Percentiles rank a stretch among this genome's conserved stretches.
phyloP scores from a whole-genome alignment of 2,797 vertebrate species.

The Mormyrus proboscirostris region DNA sequence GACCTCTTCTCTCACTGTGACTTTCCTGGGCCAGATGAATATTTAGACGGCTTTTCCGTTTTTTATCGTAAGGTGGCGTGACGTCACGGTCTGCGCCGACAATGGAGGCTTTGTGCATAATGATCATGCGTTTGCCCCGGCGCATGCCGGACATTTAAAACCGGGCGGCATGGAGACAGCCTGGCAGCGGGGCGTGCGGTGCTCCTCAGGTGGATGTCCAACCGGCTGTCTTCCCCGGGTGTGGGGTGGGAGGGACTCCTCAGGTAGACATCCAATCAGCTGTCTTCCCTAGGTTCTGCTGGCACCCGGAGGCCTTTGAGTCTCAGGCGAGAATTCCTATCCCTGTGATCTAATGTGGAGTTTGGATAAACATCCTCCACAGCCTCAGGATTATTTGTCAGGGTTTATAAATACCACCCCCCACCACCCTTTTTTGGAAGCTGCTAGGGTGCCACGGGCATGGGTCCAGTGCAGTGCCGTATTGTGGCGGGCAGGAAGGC shows the following conservation, averaged over 20 bases:
- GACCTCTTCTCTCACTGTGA: constrained; percentile 48
- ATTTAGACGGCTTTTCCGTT: constrained; percentile 30
- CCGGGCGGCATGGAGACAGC: constrained; percentile 46
- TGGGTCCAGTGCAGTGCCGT: neutral
- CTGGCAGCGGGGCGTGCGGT: constrained; percentile 27
- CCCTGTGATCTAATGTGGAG: constrained; percentile 36
- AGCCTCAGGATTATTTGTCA: constrained; percentile 30
- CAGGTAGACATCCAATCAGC: neutral
- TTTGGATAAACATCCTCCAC: constrained; percentile 31
- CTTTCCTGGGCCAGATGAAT: constrained; percentile 49
- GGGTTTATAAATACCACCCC: constrained; percentile 39
- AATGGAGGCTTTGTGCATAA: constrained; percentile 58
- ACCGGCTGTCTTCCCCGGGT: neutral
- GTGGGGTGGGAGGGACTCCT: constrained; percentile 10
- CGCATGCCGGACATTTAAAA: constrained; percentile 54
- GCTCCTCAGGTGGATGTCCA: neutral
- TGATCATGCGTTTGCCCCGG: constrained; percentile 44
- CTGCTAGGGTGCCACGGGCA: neutral
- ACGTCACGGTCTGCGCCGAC: constrained; percentile 55
- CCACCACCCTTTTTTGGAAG: neutral
- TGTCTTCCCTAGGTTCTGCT: neutral
- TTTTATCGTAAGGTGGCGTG: constrained; percentile 59
- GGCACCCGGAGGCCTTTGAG: neutral
- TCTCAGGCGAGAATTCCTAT: constrained; percentile 31
- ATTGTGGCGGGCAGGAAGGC: neutral